Evolutionary conservation across 2,888 invertebrate species (phyloP), one percentile per base, ranked within the genome.

Genomic region (Cactoblastis cactorum): DNA sequence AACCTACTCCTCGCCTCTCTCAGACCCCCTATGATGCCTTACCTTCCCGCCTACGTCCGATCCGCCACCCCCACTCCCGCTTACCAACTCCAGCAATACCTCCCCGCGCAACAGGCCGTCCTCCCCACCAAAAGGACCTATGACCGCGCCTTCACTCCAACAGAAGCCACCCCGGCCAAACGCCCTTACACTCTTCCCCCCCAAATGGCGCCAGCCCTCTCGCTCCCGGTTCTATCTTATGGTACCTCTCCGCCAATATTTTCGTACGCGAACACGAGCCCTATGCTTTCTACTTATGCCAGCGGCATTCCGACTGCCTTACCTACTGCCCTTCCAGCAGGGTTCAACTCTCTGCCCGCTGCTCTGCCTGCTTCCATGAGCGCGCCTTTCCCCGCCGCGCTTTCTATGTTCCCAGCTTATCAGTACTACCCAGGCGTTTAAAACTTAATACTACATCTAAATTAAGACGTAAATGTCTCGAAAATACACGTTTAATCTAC

Each of bases 131-230:
- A 95, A 74, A 88, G 95, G 1, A 91, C 91, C 0, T 95, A 94
- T 83, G 95, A 95, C 37, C 92, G 92, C 65, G 94, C 95, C 0
- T 95, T 95, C 65, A 90, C 93, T 0, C 90, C 90, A 9, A 88
- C 80, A 0, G 82, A 84, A 3, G 63, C 79, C 12, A 63, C 87
- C 24, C 83, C 92, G n/a, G 84, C 90, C 22, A 89, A 92, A 37
- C 74, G 91, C 57, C 71, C 82, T 57, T 86, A 90, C 74, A 58
- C 88, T 49, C 63, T 80, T 6, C 78, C 72, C 0, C 80, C 75
- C 2, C 83, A 87, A 12, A 80, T 90, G 59, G 67, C 84, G 0
- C 83, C 83, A 0, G 62, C 77, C 0, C 68, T 77, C 56, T 88
- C 77, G n/a, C 71, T 79, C 0, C 91, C 92, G 0, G 74, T 92